Base-by-base conservation (phyloP, 2,113 vertebrate genomes). In the Arvicanthis niloticus region DNA sequence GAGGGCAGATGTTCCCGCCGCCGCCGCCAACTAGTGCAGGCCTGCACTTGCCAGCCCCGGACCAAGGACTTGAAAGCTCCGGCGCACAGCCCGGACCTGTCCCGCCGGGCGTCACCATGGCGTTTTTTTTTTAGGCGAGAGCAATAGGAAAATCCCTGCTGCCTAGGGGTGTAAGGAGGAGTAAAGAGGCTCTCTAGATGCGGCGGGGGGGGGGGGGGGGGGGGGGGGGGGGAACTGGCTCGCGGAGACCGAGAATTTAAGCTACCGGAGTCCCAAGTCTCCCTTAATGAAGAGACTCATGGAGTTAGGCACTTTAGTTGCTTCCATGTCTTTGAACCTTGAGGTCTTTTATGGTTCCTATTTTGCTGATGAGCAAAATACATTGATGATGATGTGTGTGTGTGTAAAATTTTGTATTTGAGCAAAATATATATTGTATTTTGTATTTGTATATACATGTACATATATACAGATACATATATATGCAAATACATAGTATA, bases 1-100 rank as follows among this genome's bases (percentile, higher is more conserved):
- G n/a, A 90, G 88, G n/a, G 88, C 80, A 75, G 93, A 51, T 24
- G 93, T 72, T 97, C 76, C 80, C 37, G 91, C 96, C 56, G 84
- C 96, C 56, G 84, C 97, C n/a, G 84, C 97, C 51, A 9, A 68
- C 0, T n/a, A 62, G 78, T 84, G 70, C 97, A 97, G 73, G 97
- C 76, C 97, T 24, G 75, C 96, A 97, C 97, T 97, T 97, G 97
- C 91, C 75, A 48, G 87, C 42, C 93, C 40, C 10, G 82, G 92
- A 94, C 96, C 31, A 0, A 56, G 92, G 94, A 95, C 96, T 97
- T 98, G 91, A 97, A 97, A 97, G 96, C 58, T 4, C 90, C 22
- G 88, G 90, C 80, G 40, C 67, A 48, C 81, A 34, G 97, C 96
- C 97, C 67, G 10, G 81, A 97, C 97, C 91, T 97, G 97, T 95